Conservation (phyloP, 2,797 vertebrate genomes). For the Protosalanx chinensis region DNA sequence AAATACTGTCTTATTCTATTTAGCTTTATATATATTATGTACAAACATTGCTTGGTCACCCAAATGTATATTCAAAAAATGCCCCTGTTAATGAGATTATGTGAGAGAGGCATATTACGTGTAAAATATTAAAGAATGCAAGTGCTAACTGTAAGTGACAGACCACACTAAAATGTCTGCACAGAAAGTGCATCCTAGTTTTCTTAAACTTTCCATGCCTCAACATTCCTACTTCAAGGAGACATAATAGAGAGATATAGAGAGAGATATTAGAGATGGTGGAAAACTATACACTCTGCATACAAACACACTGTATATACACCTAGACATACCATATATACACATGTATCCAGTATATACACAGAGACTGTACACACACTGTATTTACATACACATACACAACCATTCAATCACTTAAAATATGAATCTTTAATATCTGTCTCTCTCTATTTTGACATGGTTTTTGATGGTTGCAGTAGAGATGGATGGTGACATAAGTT, state of each 20-base stretch:
- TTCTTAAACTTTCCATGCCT: slow-evolving; percentile 61
- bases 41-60: slow-evolving; percentile 80
- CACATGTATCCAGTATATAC: slow-evolving; percentile 77
- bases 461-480: slow-evolving; percentile 47
- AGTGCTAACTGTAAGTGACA: slow-evolving; percentile 54
- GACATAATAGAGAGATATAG: slow-evolving; percentile 57
- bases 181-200: slow-evolving; percentile 65
- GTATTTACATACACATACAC: slow-evolving; percentile 65
- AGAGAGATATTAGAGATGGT: slow-evolving; percentile 68
- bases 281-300: slow-evolving; percentile 79
- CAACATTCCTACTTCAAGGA: slow-evolving; percentile 60
- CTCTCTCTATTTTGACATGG: slow-evolving; percentile 42
- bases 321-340: slow-evolving; percentile 73
- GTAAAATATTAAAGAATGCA: slow-evolving; percentile 63
- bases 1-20: slow-evolving; percentile 67
- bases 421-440: slow-evolving; percentile 72
- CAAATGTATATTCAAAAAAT: slow-evolving; percentile 76
- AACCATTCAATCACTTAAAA: slow-evolving; percentile 74
- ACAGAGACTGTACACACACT: slow-evolving; percentile 69
- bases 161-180: slow-evolving; percentile 64
- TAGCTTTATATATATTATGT: slow-evolving; percentile 58
- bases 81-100: slow-evolving; percentile 67
- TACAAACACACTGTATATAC: slow-evolving; percentile 79
- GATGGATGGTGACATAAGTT: slow-evolving; percentile 55
- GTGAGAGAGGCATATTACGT: slow-evolving; percentile 57